A percentile compares a stretch with the other conserved stretches of the same genome.
phyloP scores from a whole-genome alignment of 2,888 invertebrate species.

The Callyntrura sp. region DNA sequence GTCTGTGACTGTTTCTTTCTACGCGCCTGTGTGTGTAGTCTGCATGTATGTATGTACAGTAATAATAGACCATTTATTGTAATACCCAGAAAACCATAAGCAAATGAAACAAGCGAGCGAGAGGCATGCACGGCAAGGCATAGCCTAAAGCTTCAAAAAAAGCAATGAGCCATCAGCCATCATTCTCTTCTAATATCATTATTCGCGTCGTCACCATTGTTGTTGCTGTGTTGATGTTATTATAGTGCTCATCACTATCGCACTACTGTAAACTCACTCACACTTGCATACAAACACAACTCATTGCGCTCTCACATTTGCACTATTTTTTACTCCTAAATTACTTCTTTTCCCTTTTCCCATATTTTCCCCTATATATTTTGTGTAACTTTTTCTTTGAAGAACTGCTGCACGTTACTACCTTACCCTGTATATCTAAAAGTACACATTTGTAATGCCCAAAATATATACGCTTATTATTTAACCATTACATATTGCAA shows the following conservation, averaged over 20 bases:
- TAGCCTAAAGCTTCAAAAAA: slow-evolving; percentile 54
- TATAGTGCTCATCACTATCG: slow-evolving; percentile 63
- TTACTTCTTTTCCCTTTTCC: neutral
- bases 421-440: neutral
- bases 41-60: neutral
- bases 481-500: slow-evolving; percentile 13
- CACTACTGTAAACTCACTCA: slow-evolving; percentile 43
- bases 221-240: slow-evolving; percentile 64
- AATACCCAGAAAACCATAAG: slow-evolving; percentile 32
- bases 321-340: slow-evolving; percentile 16
- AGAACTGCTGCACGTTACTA: no score
- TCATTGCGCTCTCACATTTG: slow-evolving; percentile 24
- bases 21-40: slow-evolving; percentile 9
- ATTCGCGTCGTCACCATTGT: slow-evolving; percentile 63
- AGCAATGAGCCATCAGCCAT: slow-evolving; percentile 67
- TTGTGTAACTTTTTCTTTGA: neutral
- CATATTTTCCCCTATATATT: neutral
- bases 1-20: no score
- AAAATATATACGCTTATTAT: slow-evolving; percentile 3
- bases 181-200: slow-evolving; percentile 67
- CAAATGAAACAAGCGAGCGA: no score
- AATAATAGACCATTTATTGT: slow-evolving; percentile 9
- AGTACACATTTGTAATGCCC: neutral
- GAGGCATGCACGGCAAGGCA: slow-evolving; percentile 27
- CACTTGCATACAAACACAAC: slow-evolving; percentile 12